These are phyloP conservation scores for Sarcoramphus papa DNA, from an alignment of 2,797 vertebrate species.

Conservation along the genomic window DNA sequence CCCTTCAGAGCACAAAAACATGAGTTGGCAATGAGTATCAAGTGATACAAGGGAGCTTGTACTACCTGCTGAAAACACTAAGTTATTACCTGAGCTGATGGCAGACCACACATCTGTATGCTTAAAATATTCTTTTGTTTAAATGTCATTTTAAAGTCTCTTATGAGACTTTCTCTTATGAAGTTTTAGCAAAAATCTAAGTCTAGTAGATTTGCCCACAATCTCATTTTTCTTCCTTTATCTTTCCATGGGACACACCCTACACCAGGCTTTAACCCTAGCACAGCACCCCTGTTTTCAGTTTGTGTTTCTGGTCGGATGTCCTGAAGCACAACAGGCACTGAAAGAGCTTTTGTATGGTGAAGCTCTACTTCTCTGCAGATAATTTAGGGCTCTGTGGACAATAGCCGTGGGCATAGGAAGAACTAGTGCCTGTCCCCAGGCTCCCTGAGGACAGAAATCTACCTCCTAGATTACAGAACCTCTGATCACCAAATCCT, in stretches of 20 bases:
- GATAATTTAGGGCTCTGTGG: not conserved
- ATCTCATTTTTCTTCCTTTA: not conserved
- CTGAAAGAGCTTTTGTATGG: not conserved
- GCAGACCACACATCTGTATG: not conserved
- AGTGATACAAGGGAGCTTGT: not conserved
- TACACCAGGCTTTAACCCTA: not conserved
- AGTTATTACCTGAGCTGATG: not conserved
- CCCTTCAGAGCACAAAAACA: conserved; percentile 25
- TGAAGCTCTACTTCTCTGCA: not conserved
- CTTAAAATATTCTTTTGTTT: not conserved
- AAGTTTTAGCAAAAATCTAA: not conserved
- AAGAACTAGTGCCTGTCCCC: not conserved
- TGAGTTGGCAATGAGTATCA: not conserved
- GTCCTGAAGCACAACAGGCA: not conserved
- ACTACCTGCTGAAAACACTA: not conserved
- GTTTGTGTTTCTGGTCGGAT: not conserved
- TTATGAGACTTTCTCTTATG: not conserved
- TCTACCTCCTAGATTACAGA: not conserved
- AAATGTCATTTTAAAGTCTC: not conserved
- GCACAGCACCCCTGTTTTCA: not conserved
- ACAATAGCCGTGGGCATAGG: not conserved
- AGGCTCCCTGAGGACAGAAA: not conserved
- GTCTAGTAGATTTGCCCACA: not conserved
- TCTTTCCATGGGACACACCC: not conserved
- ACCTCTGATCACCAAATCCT: not conserved